Percentiles rank a stretch among this genome's conserved stretches.
These are phyloP conservation scores for Pollenia labialis DNA, from an alignment of 2,888 invertebrate species.

Conservation along the genomic window DNA sequence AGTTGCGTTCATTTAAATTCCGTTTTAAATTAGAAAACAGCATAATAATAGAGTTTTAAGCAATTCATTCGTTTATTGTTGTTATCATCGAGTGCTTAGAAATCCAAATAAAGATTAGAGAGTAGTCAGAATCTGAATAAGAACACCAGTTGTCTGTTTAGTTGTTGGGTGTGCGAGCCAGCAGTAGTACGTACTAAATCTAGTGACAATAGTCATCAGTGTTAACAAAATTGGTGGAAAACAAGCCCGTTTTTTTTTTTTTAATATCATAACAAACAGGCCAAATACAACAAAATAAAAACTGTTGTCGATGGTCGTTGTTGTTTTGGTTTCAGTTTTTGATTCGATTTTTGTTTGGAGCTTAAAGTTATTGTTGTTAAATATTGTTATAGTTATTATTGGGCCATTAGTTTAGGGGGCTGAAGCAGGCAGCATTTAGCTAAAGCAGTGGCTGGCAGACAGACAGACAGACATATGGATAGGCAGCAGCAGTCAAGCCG, in stretches of 20 bases:
- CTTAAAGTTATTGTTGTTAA: constrained; percentile 17
- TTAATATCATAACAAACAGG: constrained; percentile 12
- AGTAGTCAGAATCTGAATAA: constrained; percentile 15
- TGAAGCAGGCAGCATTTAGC: constrained; percentile 40
- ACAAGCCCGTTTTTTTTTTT: constrained; percentile 65
- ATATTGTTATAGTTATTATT: constrained; percentile 66
- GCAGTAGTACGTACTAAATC: background rate
- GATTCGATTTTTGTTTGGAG: background rate
- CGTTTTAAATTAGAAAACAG: constrained; percentile 42
- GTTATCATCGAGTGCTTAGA: background rate
- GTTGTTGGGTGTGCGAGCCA: constrained; percentile 56
- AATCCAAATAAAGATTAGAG: background rate
- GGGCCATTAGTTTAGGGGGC: constrained; percentile 66
- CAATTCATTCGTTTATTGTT: background rate
- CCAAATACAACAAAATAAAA: constrained; percentile 10
- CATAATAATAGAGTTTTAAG: constrained; percentile 31
- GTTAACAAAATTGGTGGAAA: constrained; percentile 60
- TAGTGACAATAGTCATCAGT: constrained; percentile 26
- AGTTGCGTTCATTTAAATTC: constrained; percentile 23
- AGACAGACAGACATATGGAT: background rate
- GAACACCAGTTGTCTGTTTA: constrained; percentile 22
- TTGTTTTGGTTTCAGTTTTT: constrained; percentile 13
- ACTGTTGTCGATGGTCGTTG: constrained; percentile 64
- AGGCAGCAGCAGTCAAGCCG: constrained; percentile 41
- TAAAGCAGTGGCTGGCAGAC: constrained; percentile 23